Evolutionary conservation across 2,797 vertebrate species (phyloP).

Genomic region (Sus cebifrons): DNA sequence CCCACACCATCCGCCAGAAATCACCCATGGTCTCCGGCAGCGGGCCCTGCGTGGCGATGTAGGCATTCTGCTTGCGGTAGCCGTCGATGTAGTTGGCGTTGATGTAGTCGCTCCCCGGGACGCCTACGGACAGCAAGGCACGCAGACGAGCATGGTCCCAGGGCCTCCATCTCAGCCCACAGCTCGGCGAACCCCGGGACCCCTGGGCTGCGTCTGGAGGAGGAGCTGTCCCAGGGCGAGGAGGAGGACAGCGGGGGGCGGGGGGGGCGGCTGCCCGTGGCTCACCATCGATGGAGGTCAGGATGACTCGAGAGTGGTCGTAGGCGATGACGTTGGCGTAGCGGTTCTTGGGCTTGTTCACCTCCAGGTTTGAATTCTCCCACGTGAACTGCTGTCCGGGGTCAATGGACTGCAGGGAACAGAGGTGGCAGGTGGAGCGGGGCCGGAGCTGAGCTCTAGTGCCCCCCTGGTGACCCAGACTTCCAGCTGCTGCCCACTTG

Average conservation of each 20-base stretch:
- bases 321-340: constrained; percentile 99
- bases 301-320: constrained; percentile 97
- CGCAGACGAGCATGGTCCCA: rapidly evolving
- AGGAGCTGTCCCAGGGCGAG: background rate
- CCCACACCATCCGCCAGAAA: constrained; percentile 99
- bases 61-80: constrained; percentile 98
- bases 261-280: background rate
- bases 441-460: background rate
- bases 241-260: background rate
- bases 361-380: constrained; percentile 98
- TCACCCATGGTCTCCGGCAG: constrained; percentile 97
- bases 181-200: background rate
- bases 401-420: constrained; percentile 94
- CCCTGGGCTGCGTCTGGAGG: rapidly evolving
- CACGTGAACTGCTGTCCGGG: constrained; percentile 98
- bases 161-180: background rate
- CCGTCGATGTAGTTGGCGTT: constrained; percentile 98
- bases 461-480: background rate
- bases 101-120: constrained; percentile 97
- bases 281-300: constrained; percentile 96
- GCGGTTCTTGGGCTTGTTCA: constrained; percentile 99
- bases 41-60: constrained; percentile 97
- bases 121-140: constrained; percentile 88
- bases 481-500: background rate
- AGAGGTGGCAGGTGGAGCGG: background rate